A percentile compares a stretch with the other conserved stretches of the same genome.
phyloP scores from a whole-genome alignment of 2,113 vertebrate species.

The Anolis carolinensis region DNA sequence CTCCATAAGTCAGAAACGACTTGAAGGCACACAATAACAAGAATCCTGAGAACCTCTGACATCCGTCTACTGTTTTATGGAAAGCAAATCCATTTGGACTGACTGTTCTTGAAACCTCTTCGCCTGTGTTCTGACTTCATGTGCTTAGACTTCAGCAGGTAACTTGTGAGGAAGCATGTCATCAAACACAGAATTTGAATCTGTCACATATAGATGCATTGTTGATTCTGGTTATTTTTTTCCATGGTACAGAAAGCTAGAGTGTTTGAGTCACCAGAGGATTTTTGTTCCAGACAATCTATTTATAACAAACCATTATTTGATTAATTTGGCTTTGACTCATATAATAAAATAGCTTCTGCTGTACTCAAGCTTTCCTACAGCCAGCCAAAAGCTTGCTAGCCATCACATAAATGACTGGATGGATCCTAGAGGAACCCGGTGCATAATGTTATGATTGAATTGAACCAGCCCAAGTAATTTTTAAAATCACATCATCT shows the following conservation, averaged over 20 bases:
- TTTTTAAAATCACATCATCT: not conserved
- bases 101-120: not conserved
- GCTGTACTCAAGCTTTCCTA: not conserved
- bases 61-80: not conserved
- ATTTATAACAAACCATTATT: constrained; percentile 34
- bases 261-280: not conserved
- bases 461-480: not conserved
- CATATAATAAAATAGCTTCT: not conserved
- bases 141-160: not conserved
- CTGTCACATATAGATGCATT: not conserved
- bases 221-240: not conserved
- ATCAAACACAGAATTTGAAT: not conserved
- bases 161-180: not conserved
- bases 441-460: not conserved
- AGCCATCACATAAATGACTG: not conserved
- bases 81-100: not conserved
- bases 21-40: too few species aligned
- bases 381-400: not conserved
- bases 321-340: constrained; percentile 7
- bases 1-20: too few species aligned
- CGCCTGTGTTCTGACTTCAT: not conserved
- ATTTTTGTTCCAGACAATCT: constrained; percentile 26
- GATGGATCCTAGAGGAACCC: not conserved
- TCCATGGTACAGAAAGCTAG: constrained; percentile 23
- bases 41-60: not conserved